Base-by-base conservation (phyloP, 2,888 invertebrate genomes). In the Latheticus oryzae region DNA sequence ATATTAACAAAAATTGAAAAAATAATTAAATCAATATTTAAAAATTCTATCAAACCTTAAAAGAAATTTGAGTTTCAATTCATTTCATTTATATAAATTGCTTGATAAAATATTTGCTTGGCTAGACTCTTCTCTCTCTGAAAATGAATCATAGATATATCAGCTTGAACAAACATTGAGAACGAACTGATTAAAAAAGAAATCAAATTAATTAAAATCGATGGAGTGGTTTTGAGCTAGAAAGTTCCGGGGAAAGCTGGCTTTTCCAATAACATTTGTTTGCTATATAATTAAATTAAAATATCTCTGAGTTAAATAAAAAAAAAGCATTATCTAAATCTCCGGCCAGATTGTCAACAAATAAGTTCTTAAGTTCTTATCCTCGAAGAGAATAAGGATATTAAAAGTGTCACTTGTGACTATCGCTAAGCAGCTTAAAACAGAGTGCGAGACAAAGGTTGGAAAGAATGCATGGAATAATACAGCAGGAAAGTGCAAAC, bases 401-500 rank as follows among this genome's bases (percentile, higher is more conserved):
- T 37, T 37, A 12, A 24, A 51, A 21, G 32, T 30, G 40, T 51
- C 30, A 35, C 15, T 26, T 38, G 30, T 17, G 19, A 13, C n/a
- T 16, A 38, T 38, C 16, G 38, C 50, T 42, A 47, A 48, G 19
- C 37, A 56, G 23, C 59, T 59, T 43, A 38, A 37, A 26, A 32
- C 32, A 53, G 19, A 48, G 35, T 58, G 48, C 37, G 56, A 53
- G 52, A 60, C 60, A 60, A 60, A 60, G 40, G 52, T 57, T 35
- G 51, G 37, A 55, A 60, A 57, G 60, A 60, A 53, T 56, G 60
- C 47, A 55, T 35, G 47, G 53, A 56, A 60, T 56, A 58, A 56
- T 60, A 56, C 56, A 51, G 38, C 55, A 57, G 60, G 62, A 61
- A 62, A 64, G 61, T 61, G 57, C 60, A 63, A 64, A 59, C 64